These are phyloP conservation scores for Babyrousa celebensis DNA, from an alignment of 2,797 vertebrate genomes.

Conservation along the genomic window DNA sequence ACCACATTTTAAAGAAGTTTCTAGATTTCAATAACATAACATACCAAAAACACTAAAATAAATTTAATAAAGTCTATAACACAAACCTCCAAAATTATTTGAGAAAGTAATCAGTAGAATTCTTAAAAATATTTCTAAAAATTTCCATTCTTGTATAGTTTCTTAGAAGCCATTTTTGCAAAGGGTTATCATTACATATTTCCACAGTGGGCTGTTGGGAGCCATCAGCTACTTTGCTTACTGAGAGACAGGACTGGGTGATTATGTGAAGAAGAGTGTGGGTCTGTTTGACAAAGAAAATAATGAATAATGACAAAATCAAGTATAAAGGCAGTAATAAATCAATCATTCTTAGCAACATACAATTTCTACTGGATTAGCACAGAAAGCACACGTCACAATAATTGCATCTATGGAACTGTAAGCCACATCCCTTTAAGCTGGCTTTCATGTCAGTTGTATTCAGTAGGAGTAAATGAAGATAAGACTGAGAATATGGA, in stretches of 20 bases:
- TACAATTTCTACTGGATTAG: constrained; percentile 75
- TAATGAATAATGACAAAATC: constrained; percentile 81
- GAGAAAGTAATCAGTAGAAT: constrained; percentile 96
- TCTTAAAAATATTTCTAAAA: constrained; percentile 95
- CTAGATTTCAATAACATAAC: constrained; percentile 54
- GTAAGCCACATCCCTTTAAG: not conserved
- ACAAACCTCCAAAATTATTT: constrained; percentile 92
- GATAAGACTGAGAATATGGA: not conserved
- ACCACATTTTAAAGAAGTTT: constrained; percentile 8
- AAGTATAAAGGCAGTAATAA: constrained; percentile 69
- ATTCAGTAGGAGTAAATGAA: constrained; percentile 29
- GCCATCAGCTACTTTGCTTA: constrained; percentile 95
- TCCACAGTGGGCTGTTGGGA: constrained; percentile 95
- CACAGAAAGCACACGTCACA: constrained; percentile 60
- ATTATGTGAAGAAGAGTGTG: constrained; percentile 96
- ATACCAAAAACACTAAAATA: not conserved
- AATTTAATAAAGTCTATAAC: not conserved
- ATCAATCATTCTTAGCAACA: constrained; percentile 73
- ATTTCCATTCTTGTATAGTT: constrained; percentile 96
- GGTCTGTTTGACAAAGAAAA: constrained; percentile 93
- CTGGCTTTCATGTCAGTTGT: not conserved
- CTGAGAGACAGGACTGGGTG: constrained; percentile 97
- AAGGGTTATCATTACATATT: constrained; percentile 93
- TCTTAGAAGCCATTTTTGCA: constrained; percentile 94
- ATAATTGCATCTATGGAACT: constrained; percentile 66